Evolutionary conservation across 1,140 invertebrate genomes (phyloP).

Genomic region (Bicyclus anynana): DNA sequence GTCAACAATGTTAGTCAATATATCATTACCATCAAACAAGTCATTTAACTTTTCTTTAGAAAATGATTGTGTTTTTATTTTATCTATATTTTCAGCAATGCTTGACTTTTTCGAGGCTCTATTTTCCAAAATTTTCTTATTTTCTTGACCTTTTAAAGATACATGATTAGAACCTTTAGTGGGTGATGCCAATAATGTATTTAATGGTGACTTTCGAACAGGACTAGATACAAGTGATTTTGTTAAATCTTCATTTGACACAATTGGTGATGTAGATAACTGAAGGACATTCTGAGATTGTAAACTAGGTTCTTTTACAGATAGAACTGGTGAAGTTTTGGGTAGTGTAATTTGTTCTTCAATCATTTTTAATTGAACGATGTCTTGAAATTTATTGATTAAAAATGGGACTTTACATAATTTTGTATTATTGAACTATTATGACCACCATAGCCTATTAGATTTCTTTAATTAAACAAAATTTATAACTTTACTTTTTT

Average conservation of each 20-base stretch:
- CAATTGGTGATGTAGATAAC: constrained; percentile 1
- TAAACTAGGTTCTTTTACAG: constrained; percentile 19
- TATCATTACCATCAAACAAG: not conserved
- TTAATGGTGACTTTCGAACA: not conserved
- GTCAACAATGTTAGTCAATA: constrained; percentile 1
- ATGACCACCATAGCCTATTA: constrained; percentile 31
- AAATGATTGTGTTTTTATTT: not conserved
- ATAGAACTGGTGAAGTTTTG: constrained; percentile 11
- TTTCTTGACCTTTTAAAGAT: constrained; percentile 26
- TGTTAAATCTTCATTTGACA: not conserved
- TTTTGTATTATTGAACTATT: constrained; percentile 13
- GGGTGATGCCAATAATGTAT: constrained; percentile 11
- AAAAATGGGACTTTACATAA: constrained; percentile 21
- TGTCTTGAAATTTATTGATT: constrained; percentile 6
- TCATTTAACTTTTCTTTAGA: not conserved
- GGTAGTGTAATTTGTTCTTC: constrained; percentile 17
- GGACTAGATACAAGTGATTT: constrained; percentile 11
- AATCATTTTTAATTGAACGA: constrained; percentile 24
- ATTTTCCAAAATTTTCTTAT: constrained; percentile 12
- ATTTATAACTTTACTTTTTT: not conserved
- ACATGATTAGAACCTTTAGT: constrained; percentile 22
- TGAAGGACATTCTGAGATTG: constrained; percentile 6
- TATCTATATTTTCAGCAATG: not conserved
- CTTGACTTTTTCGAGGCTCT: not conserved
- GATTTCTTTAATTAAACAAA: too few relatives aligned